Base-by-base conservation (phyloP, 2,888 invertebrate genomes). In the Morpho deidamia region DNA sequence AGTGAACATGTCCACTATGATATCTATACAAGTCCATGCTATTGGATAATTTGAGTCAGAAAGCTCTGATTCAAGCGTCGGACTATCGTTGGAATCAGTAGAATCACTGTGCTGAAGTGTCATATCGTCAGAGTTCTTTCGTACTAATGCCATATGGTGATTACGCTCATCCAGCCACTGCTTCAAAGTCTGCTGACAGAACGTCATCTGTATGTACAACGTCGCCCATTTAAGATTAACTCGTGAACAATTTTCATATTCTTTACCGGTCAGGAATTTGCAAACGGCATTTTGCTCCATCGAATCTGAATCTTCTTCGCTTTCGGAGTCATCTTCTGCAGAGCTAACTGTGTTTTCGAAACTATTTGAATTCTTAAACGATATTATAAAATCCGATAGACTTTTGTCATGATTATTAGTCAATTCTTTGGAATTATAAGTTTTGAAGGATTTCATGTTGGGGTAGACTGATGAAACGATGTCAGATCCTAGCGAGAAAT, bases 131-230 rank as follows among this genome's bases (percentile, higher is more conserved):
- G 87, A 88, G 4, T 70, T 72, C 58, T 87, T 88, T 32, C 79
- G 72, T 0, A 73, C 66, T 0, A 70, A 57, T 11, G 68, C 51
- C 57, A 87, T 67, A 11, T 74, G 76, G 10, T 70, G 71, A 66
- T 94, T 94, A 44, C 95, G 85, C 32, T 91, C 90, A 51, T 93
- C 92, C 34, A 96, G 70, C 96, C 96, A 96, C 50, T 94, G 92
- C 56, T 93, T 92, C 44, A 96, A 80, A 0, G 95, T 96, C 62
- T 92, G 91, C 66, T 94, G 92, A 72, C 96, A 96, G 48, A 94
- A 90, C 39, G 95, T 92, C 96, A 96, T 96, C 81, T 96, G 96
- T 55, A 96, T 96, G 71, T 93, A 95, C 34, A 96, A 76, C 1
- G 93, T 94, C 0, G 94, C 93, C 91, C 92, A 93, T 69, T 92